Evolutionary conservation across 2,797 vertebrate species (phyloP), one percentile per base, ranked within the genome.

Genomic region (Phylloscopus collybita): DNA sequence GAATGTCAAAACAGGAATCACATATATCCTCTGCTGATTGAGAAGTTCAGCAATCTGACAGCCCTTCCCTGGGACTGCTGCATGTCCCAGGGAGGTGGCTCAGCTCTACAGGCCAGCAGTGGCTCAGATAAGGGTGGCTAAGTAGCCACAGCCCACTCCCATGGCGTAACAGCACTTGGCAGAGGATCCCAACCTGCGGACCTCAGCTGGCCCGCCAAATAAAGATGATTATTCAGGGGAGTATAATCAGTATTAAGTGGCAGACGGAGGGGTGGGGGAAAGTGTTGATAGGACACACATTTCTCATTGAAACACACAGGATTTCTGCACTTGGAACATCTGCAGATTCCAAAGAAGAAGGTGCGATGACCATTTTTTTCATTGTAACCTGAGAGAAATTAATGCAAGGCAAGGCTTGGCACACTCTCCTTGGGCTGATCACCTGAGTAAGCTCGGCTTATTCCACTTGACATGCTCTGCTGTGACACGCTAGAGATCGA

Each of bases 381-480:
- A 50, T 53, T 49, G 14, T 7, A 88, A 56, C 44, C 51, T 67
- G 59, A 81, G 61, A 15, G 26, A 95, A 95, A 96, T 92, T 73
- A 97, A 95, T 93, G 92, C 91, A 88, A 95, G 91, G 56, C 76
- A 69, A 92, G 95, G 91, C 93, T 97, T 97, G 96, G 97, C 97
- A 97, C 86, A 38, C 49, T 85, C 90, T 96, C 90, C 93, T 98
- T 53, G 8, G 86, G 79, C 91, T 86, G 96, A 97, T 98, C 98
- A 98, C 98, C 94, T 98, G 93, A 94, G 97, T 98, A 98, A 99
- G 98, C 98, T 98, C 96, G 17, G 97, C 96, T 98, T 97, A 98
- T 98, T 98, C 98, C 98, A 96, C 98, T 97, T 97, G 97, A 98
- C 98, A 96, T 76, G 94, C 95, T 96, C 86, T 65, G 32, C 88